Evolutionary conservation across 1,140 invertebrate species (phyloP), one percentile per base, ranked within the genome.

Genomic region (Piezodorus guildinii): DNA sequence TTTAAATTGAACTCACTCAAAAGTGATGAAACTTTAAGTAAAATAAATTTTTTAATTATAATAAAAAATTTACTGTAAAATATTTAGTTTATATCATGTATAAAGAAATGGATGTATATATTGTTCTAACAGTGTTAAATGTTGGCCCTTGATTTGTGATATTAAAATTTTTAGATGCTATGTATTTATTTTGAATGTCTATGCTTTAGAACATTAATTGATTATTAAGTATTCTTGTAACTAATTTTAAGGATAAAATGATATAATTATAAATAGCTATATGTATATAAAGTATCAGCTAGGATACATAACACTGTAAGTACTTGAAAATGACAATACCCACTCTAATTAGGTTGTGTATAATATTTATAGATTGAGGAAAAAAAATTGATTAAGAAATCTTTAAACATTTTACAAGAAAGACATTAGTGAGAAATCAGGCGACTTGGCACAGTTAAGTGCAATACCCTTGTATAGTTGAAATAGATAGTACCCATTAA

Each of bases 321-420:
- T 49, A 49, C 46, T 49, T 23, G 52, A 56, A 56, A 56, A 56
- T 56, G 52, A 56, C 52, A 56, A 56, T 56, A 56, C 23, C 52
- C 52, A 56, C 52, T 56, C 52, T 27, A 56, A 3, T 56, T 56
- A 56, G 52, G 52, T 56, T 56, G 52, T 56, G 23, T 56, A 25
- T 23, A 23, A 23, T 23, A 21, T 56, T 25, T 56, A 23, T 16
- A 56, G 52, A 21, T 27, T 5, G 25, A 27, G 23, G 10, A 10
- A 56, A 49, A 49, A 49, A 49, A 6, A n/a, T 49, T 49, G 2
- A 49, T 46, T 46, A 21, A 10, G 17, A 21, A 49, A 10, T 19
- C 23, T 56, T 56, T 56, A 56, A 56, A 56, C 52, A 56, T 56
- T 56, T 56, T 23, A 56, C 15, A 23, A 56, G 52, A 56, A 56